These are phyloP conservation scores for Troilus luridus DNA, from an alignment of 2,888 invertebrate genomes.

Conservation along the genomic window DNA sequence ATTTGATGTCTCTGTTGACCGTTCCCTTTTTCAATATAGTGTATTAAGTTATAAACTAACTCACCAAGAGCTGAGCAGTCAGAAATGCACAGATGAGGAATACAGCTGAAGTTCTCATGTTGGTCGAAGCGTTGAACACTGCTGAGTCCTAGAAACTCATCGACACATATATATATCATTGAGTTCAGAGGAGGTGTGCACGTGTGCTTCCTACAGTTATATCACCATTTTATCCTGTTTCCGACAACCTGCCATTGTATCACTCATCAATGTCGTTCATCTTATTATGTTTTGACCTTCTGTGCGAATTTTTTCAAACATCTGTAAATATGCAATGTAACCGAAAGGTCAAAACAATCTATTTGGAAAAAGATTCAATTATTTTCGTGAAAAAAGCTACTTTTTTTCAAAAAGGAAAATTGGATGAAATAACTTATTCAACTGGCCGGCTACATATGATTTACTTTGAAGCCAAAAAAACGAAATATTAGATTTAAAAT, in stretches of 20 bases:
- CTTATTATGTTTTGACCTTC: not conserved
- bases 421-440: no score
- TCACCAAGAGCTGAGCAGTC: not conserved
- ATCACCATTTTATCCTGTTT: not conserved
- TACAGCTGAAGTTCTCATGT: not conserved
- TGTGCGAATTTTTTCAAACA: not conserved
- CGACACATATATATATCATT: not conserved
- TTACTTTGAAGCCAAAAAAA: no score
- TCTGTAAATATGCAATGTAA: not conserved
- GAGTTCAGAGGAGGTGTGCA: not conserved
- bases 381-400: no score
- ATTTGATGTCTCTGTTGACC: no score
- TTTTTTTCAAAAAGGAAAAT: no score
- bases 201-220: conserved; percentile 1
- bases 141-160: not conserved
- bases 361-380: no score
- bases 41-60: not conserved
- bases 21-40: no score
- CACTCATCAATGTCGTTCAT: not conserved
- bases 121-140: not conserved
- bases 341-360: no score
- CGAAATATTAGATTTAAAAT: no score
- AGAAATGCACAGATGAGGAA: not conserved
- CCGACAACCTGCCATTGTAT: not conserved
- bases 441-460: no score